phyloP scores from a whole-genome alignment of 2,113 vertebrate genomes.

The zebrafish (Danio rerio) region GRCz12tu NC_133183.1:2847501-2848000 shows the following conservation, averaged over 20 bases:
- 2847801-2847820: not conserved
- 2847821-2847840: too few relatives aligned
- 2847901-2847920: too few relatives aligned
- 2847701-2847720: not conserved
- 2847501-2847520: not conserved
- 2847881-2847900: too few relatives aligned
- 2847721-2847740: not conserved
- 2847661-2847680: not conserved
- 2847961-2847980: too few relatives aligned
- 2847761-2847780: not conserved
- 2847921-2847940: too few relatives aligned
- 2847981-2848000: too few relatives aligned
- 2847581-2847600: not conserved
- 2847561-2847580: conserved; percentile 24
- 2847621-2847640: not conserved
- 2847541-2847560: conserved; percentile 23
- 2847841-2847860: too few relatives aligned
- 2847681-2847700: not conserved
- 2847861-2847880: too few relatives aligned
- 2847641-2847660: too few relatives aligned
- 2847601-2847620: conserved; percentile 1
- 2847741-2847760: not conserved
- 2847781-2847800: not conserved
- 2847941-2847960: too few relatives aligned
- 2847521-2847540: conserved; percentile 15